Conservation (phyloP, 2,888 invertebrate genomes). For the Sphecodes monilicornis region DNA sequence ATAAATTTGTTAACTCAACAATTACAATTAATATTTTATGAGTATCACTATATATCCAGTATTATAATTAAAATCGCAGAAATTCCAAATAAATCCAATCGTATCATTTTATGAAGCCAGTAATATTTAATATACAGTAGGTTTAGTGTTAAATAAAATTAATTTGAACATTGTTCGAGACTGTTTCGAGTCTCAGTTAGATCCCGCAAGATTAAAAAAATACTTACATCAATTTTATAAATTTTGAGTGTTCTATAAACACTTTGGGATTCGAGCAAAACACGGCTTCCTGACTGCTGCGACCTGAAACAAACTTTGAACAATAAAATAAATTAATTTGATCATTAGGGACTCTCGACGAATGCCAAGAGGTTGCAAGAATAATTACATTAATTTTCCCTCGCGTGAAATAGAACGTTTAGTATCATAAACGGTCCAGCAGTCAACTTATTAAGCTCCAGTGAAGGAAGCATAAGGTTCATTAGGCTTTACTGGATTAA, state of each 20-base stretch:
- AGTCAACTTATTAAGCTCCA: neutral
- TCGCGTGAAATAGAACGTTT: neutral
- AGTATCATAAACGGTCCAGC: neutral
- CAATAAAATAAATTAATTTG: neutral
- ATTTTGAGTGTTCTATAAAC: neutral
- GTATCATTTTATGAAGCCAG: too few relatives aligned
- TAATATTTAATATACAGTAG: too few relatives aligned
- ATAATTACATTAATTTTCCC: neutral
- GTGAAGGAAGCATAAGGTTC: neutral
- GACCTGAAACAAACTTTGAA: neutral
- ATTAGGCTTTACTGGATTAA: neutral
- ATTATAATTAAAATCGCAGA: neutral
- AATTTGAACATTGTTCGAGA: too few relatives aligned
- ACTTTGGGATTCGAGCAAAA: neutral
- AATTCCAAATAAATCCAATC: neutral
- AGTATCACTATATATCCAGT: too few relatives aligned
- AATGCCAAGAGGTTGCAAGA: neutral
- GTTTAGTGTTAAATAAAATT: too few relatives aligned
- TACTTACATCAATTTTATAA: neutral
- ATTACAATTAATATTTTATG: too few relatives aligned
- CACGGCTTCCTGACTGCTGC: neutral
- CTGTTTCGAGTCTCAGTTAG: too few relatives aligned
- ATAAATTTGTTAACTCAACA: too few relatives aligned
- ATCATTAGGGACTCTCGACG: neutral
- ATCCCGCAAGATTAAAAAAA: too few relatives aligned